These are phyloP conservation scores for Nephrocerus scutellatus DNA, from an alignment of 2,888 invertebrate species.

Conservation along the genomic window DNA sequence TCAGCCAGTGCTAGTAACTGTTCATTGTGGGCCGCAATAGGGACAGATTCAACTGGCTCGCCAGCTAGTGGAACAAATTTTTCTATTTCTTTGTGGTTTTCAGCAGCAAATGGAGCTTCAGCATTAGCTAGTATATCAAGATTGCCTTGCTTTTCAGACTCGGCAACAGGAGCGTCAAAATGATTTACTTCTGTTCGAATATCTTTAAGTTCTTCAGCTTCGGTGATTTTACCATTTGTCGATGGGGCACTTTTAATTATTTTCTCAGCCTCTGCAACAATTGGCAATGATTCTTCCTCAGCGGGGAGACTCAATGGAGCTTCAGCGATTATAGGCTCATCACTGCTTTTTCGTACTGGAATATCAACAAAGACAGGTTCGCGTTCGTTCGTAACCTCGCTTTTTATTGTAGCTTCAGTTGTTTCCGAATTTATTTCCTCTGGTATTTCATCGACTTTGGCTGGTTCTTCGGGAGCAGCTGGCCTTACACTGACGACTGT, in stretches of 20 bases:
- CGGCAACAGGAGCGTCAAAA: neutral
- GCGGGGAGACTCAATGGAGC: too few relatives aligned
- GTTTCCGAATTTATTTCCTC: neutral
- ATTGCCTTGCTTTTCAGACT: constrained; percentile 1
- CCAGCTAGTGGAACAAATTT: neutral
- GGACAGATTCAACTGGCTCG: too few relatives aligned
- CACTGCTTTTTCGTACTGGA: too few relatives aligned
- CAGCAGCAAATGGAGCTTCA: neutral
- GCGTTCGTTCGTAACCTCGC: constrained; percentile 1
- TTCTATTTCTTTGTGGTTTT: constrained; percentile 1
- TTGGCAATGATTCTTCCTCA: neutral
- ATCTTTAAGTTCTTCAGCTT: constrained; percentile 3
- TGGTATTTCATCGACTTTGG: constrained; percentile 8
- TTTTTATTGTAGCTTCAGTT: constrained; percentile 3
- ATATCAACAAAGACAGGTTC: too few relatives aligned
- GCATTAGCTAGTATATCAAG: neutral
- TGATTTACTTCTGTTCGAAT: constrained; percentile 2
- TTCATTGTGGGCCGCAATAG: neutral
- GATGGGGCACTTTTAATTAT: constrained; percentile 7
- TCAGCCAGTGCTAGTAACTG: constrained; percentile 1
- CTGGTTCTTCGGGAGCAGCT: constrained; percentile 8
- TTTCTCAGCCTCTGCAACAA: constrained; percentile 5
- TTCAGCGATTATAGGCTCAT: too few relatives aligned
- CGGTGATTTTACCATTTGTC: too few relatives aligned
- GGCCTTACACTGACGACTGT: constrained; percentile 5